These are phyloP conservation scores for Anhinga rufa DNA, from an alignment of 2,113 vertebrate genomes.

Conservation along the genomic window DNA sequence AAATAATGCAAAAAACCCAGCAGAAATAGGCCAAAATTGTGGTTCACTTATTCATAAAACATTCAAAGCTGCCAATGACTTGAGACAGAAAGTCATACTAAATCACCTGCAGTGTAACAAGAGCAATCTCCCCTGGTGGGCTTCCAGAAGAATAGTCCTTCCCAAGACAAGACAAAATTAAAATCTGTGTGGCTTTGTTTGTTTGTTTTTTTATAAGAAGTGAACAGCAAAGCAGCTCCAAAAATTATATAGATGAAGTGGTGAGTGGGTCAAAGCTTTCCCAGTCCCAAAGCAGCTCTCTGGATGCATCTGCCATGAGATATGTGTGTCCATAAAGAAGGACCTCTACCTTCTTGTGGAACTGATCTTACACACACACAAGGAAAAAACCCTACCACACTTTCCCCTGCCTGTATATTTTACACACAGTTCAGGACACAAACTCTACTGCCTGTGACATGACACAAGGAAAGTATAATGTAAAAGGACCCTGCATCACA, in stretches of 20 bases:
- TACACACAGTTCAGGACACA: background rate
- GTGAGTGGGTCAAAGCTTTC: background rate
- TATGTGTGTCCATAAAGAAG: background rate
- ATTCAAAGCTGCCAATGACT: background rate
- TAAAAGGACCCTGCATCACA: background rate
- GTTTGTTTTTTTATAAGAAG: background rate
- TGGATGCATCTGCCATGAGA: background rate
- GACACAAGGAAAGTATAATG: background rate
- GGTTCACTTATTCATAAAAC: background rate
- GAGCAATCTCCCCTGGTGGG: background rate
- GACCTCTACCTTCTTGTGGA: background rate
- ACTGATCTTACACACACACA: background rate
- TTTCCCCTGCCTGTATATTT: background rate
- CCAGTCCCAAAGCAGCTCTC: background rate
- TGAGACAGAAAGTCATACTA: background rate
- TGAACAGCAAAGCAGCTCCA: background rate
- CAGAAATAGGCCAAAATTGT: background rate
- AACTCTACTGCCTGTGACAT: background rate
- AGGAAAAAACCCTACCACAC: accelerated
- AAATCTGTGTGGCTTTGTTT: background rate
- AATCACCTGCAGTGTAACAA: background rate
- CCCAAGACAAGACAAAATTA: background rate
- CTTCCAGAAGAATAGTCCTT: background rate
- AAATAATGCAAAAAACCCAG: background rate
- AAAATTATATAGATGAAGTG: background rate